A percentile compares a stretch with the other conserved stretches of the same genome.
Conservation (phyloP, 2,888 invertebrate genomes). For the Caradrina clavipalpis region DNA sequence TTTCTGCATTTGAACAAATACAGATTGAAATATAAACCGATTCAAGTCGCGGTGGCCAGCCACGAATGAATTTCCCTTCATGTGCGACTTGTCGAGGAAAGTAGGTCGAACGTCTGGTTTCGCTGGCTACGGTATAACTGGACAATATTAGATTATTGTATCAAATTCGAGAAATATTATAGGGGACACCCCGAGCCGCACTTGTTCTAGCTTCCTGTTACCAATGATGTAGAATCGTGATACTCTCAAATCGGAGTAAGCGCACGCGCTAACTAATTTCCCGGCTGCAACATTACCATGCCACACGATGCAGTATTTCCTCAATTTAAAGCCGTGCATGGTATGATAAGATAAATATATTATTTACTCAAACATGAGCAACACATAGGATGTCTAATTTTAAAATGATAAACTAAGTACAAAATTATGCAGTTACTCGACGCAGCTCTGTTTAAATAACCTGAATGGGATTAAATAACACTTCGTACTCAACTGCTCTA, state of each 20-base stretch:
- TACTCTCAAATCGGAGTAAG: slow-evolving; percentile 50
- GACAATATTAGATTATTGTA: slow-evolving; percentile 72
- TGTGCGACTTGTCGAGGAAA: slow-evolving; percentile 82
- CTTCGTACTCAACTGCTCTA: slow-evolving; percentile 34
- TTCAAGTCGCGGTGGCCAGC: slow-evolving; percentile 68
- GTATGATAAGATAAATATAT: slow-evolving; percentile 42
- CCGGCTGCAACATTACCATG: slow-evolving; percentile 40
- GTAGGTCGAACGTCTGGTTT: slow-evolving; percentile 84
- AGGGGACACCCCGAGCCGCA: slow-evolving; percentile 57
- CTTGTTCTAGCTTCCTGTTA: slow-evolving; percentile 65
- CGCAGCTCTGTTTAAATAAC: slow-evolving; percentile 37
- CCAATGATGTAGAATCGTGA: slow-evolving; percentile 53
- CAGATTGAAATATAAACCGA: slow-evolving; percentile 67
- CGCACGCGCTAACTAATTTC: slow-evolving; percentile 41
- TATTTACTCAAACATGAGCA: slow-evolving; percentile 13
- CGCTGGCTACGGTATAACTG: slow-evolving; percentile 67
- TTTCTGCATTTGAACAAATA: slow-evolving; percentile 58
- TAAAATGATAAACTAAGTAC: slow-evolving; percentile 29
- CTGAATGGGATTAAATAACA: slow-evolving; percentile 34
- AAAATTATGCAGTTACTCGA: slow-evolving; percentile 26
- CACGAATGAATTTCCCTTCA: slow-evolving; percentile 83
- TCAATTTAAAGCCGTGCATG: slow-evolving; percentile 22
- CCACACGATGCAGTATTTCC: slow-evolving; percentile 29
- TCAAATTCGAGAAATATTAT: slow-evolving; percentile 58
- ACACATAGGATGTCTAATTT: slow-evolving; percentile 23